phyloP scores from a whole-genome alignment of 2,797 vertebrate genomes.

The Enteromius treurensis region DNA sequence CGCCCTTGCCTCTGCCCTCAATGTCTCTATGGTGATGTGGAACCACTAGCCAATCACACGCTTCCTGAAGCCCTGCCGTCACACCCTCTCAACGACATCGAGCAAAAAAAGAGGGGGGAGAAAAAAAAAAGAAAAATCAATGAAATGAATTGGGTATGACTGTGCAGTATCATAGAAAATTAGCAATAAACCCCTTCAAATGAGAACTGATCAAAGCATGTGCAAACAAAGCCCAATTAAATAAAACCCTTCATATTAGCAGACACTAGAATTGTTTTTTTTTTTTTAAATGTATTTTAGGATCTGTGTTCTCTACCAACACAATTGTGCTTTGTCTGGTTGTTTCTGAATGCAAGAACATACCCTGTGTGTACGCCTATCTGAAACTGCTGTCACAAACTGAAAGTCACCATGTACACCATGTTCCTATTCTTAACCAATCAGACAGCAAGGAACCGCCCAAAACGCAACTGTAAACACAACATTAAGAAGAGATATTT shows the following conservation, averaged over 20 bases:
- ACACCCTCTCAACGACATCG: constrained; percentile 34
- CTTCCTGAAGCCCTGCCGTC: constrained; percentile 8
- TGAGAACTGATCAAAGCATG: not conserved
- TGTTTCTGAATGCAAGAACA: not conserved
- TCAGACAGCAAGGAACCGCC: not conserved
- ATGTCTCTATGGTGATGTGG: constrained; percentile 46
- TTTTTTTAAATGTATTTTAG: not conserved
- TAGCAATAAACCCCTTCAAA: not conserved
- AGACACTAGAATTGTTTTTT: not conserved
- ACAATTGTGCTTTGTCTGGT: not conserved
- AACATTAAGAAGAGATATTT: not conserved
- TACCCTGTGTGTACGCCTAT: not conserved
- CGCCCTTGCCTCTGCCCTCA: constrained; percentile 28
- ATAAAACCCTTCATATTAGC: not conserved
- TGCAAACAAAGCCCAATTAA: not conserved
- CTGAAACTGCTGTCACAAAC: not conserved
- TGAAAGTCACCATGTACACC: constrained; percentile 23
- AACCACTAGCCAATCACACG: constrained; percentile 26
- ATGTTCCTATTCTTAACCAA: constrained; percentile 29
- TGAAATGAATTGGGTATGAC: constrained; percentile 46
- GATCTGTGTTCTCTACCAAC: not conserved
- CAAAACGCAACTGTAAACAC: constrained; percentile 4
- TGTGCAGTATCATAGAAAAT: constrained; percentile 31
- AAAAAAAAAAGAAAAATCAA: constrained; percentile 10
- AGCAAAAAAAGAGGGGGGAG: not conserved